Evolutionary conservation across 2,113 vertebrate genomes (phyloP), one percentile per base, ranked within the genome.

Genomic region (Corvus moneduloides): DNA sequence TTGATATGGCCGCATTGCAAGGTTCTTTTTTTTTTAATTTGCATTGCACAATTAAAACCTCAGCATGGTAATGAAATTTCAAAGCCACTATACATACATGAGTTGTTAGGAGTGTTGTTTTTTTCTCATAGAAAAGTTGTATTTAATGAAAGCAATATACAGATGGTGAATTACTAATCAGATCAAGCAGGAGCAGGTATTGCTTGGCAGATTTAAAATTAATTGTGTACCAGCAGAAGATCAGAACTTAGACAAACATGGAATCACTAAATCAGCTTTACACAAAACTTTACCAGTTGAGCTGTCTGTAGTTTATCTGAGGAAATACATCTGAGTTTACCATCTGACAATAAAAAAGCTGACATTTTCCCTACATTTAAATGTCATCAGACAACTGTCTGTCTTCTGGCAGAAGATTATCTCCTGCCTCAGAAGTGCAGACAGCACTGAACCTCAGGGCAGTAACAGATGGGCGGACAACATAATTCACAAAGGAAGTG

Each of bases 1-100:
- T 96, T 97, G 98, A 97, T 97, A 97, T 87, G 95, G 91, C 95
- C 96, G 66, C 85, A 96, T 95, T 98, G 96, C 94, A 97, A 98
- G 35, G 7, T 46, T 30, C 13, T 44, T 77, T 23, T 97, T 97
- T 98, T 88, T 97, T 97, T 94, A 95, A 97, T 98, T 98, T 98
- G 94, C 94, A 87, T 95, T 97, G 96, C 93, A 89, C 96, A 97
- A 95, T 98, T 98, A 98, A 98, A 93, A 83, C 71, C 88, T 91
- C 95, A 97, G 95, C 97, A 96, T 35, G 62, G 37, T 93, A 89
- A 94, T 94, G 93, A 96, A 96, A 91, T 96, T 94, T 95, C 52
- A 80, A 94, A 95, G 51, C 44, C 18, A 19, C 79, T 66, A 4
- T 78, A 73, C 30, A 3, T 87, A 87, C 24, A 7, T 77, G 83